phyloP scores from a whole-genome alignment of 2,113 vertebrate genomes.

The Struthidea cinerea region DNA sequence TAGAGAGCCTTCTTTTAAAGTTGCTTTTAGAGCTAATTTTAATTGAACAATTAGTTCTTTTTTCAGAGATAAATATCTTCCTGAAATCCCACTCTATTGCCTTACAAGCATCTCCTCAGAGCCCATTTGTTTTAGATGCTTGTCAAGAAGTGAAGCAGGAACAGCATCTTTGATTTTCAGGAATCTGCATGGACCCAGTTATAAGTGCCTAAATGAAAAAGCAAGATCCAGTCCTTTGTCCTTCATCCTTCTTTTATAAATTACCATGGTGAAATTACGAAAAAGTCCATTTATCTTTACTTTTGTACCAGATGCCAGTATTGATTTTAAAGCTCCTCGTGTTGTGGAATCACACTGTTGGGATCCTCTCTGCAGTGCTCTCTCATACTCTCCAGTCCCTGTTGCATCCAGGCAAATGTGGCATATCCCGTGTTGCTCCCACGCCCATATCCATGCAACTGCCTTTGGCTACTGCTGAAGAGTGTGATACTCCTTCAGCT shows the following conservation, averaged over 20 bases:
- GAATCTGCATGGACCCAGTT: not conserved
- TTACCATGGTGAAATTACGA: not conserved
- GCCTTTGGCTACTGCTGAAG: not conserved
- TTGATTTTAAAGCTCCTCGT: not conserved
- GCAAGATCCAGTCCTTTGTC: not conserved
- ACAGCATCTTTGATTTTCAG: not conserved
- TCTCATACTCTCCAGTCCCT: not conserved
- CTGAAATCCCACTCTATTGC: not conserved
- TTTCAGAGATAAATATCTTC: not conserved
- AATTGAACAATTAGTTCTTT: not conserved
- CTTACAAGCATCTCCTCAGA: not conserved
- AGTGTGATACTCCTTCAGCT: not conserved
- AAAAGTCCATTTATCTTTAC: not conserved
- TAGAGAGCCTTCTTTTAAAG: not conserved
- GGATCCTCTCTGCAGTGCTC: not conserved
- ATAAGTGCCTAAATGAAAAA: not conserved
- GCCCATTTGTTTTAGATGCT: not conserved
- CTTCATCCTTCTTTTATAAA: not conserved
- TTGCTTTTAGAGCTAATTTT: not conserved
- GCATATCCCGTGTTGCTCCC: fast-evolving
- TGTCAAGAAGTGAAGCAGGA: not conserved
- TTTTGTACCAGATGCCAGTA: not conserved
- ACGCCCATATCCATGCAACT: fast-evolving
- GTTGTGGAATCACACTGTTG: not conserved
- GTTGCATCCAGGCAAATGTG: not conserved